phyloP scores from a whole-genome alignment of 1,140 invertebrate genomes.

The Pseudomyrmex dendroicus region DNA sequence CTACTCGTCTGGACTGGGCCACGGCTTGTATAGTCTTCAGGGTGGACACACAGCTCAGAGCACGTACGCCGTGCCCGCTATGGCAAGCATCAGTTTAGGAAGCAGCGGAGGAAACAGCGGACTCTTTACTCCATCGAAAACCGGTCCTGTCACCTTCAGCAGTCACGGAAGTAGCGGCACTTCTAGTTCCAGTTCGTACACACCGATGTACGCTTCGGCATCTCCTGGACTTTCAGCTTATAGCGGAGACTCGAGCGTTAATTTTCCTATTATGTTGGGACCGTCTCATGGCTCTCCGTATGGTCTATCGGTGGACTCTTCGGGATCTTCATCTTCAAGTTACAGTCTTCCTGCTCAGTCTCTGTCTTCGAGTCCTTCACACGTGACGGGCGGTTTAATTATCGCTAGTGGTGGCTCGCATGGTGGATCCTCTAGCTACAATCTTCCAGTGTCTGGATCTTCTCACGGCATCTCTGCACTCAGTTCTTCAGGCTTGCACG shows the following conservation, averaged over 20 bases:
- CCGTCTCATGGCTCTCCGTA: constrained; percentile 23
- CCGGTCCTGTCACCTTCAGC: constrained; percentile 81
- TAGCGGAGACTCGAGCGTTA: constrained; percentile 56
- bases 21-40: constrained; percentile 61
- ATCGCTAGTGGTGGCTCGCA: constrained; percentile 65
- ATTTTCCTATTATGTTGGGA: constrained; percentile 66
- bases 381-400: constrained; percentile 74
- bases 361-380: constrained; percentile 67
- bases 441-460: constrained; percentile 60
- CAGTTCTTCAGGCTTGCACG: constrained; percentile 12
- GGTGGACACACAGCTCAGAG: constrained; percentile 58
- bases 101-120: constrained; percentile 50
- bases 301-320: constrained; percentile 34
- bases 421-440: constrained; percentile 67
- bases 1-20: constrained; percentile 62
- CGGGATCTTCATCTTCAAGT: constrained; percentile 54
- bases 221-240: constrained; percentile 72
- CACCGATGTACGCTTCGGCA: constrained; percentile 56
- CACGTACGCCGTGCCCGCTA: constrained; percentile 60
- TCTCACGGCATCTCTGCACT: constrained; percentile 65
- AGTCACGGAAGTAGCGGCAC: constrained; percentile 43
- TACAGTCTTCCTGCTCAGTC: constrained; percentile 64
- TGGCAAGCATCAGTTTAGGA: constrained; percentile 22
- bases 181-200: constrained; percentile 21
- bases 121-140: constrained; percentile 76